Evolutionary conservation across 2,797 vertebrate genomes (phyloP).

Genomic region (Prunella strophiata): DNA sequence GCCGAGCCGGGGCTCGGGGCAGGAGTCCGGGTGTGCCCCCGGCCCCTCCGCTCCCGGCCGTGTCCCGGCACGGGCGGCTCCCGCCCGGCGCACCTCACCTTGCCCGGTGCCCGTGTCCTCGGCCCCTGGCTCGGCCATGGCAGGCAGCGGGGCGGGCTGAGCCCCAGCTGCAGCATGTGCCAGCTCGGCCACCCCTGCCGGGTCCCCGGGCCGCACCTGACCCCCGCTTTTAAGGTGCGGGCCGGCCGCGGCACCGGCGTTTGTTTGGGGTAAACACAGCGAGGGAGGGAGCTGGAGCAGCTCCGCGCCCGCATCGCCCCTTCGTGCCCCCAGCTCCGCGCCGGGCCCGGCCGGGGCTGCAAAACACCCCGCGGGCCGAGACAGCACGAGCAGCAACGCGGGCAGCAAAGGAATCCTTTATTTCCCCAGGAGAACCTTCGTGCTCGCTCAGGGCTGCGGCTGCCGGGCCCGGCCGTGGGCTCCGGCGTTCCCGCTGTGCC

Average conservation of each 20-base stretch:
- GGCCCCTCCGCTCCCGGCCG: too few species aligned
- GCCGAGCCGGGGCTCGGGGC: not conserved
- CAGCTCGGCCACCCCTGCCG: not conserved
- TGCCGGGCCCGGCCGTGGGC: not conserved
- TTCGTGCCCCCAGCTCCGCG: not conserved
- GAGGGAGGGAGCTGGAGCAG: conserved; percentile 8
- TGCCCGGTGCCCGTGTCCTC: not conserved
- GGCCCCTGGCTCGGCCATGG: not conserved
- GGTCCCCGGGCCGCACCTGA: not conserved
- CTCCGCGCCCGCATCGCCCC: not conserved
- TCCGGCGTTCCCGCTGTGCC: not conserved
- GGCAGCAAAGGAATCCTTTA: not conserved
- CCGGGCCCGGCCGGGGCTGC: not conserved
- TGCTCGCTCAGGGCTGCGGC: not conserved
- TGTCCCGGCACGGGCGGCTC: not conserved
- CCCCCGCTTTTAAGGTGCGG: not conserved
- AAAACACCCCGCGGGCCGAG: not conserved
- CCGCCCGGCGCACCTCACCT: conserved; percentile 43
- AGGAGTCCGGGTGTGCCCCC: not conserved
- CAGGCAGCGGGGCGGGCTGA: not conserved
- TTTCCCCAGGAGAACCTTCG: conserved; percentile 12
- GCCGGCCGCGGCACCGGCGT: not conserved
- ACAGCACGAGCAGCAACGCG: conserved; percentile 9
- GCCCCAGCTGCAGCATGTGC: conserved; percentile 33
- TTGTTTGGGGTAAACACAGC: conserved; percentile 63